Conservation (phyloP, 2,113 vertebrate genomes). For the Myotis davidii region DNA sequence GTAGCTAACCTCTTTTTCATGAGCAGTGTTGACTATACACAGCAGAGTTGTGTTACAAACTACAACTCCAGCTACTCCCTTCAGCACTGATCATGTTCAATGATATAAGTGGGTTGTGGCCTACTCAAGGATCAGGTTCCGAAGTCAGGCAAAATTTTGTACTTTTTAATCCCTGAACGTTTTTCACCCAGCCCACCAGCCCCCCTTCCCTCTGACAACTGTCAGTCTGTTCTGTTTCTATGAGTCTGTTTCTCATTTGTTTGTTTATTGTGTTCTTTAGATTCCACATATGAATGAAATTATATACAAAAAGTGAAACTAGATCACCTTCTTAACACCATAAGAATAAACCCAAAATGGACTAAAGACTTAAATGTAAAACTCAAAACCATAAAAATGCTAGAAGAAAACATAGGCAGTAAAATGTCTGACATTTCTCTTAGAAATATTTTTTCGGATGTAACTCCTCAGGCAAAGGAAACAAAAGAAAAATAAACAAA, state of each 20-base stretch:
- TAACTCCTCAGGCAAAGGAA: not conserved
- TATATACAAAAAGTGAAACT: not conserved
- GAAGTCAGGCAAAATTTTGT: conserved; percentile 1
- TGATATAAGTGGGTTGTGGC: not conserved
- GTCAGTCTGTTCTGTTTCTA: not conserved
- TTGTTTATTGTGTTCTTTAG: not conserved
- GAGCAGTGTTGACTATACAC: not conserved
- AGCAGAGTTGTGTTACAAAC: not conserved
- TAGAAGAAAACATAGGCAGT: not conserved
- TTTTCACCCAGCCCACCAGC: not conserved
- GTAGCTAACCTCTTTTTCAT: not conserved
- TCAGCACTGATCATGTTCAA: not conserved
- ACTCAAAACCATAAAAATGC: not conserved
- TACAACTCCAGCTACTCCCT: not conserved
- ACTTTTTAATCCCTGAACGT: not conserved
- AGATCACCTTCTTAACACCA: not conserved
- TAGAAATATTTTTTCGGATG: not conserved
- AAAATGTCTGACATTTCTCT: not conserved
- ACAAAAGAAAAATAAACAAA: not conserved
- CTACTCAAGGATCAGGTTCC: conserved; percentile 22
- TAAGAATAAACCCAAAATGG: not conserved
- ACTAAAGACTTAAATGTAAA: not conserved
- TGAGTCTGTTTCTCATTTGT: not conserved
- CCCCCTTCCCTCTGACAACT: not conserved
- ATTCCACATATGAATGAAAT: not conserved